These are phyloP conservation scores for Ophraella communa DNA, from an alignment of 2,888 invertebrate species.

Conservation along the genomic window DNA sequence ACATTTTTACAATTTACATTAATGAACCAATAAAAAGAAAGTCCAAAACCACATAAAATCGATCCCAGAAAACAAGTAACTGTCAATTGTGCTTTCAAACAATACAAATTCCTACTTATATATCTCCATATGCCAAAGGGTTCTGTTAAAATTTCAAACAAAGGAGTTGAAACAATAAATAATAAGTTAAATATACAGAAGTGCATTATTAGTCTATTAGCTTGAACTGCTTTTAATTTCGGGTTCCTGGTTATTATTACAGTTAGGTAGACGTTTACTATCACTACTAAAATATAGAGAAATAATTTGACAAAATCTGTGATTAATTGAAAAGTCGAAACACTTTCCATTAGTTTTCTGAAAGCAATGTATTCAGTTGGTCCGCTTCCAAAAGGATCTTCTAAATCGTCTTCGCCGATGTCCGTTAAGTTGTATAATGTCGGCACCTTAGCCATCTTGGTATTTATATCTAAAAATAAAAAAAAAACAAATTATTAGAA, in stretches of 20 bases:
- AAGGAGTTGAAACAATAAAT: background rate
- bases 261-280: conserved; percentile 8
- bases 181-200: conserved; percentile 9
- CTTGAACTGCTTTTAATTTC: conserved; percentile 4
- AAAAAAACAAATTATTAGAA: too few relatives aligned
- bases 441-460: background rate
- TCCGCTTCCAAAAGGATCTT: background rate
- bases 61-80: background rate
- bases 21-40: conserved; percentile 8
- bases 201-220: conserved; percentile 6
- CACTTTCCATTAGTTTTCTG: background rate
- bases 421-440: background rate
- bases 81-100: background rate
- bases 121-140: background rate
- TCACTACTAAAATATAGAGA: background rate
- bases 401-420: background rate
- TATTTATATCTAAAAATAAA: background rate
- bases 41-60: background rate
- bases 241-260: conserved; percentile 7
- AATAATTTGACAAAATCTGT: conserved; percentile 11
- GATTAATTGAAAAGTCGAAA: background rate
- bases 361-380: too few relatives aligned
- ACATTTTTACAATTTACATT: conserved; percentile 4
- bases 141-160: background rate
- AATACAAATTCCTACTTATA: background rate